Evolutionary conservation across 2,888 invertebrate species (phyloP), one percentile per base, ranked within the genome.

Genomic region (Crematogaster levior): DNA sequence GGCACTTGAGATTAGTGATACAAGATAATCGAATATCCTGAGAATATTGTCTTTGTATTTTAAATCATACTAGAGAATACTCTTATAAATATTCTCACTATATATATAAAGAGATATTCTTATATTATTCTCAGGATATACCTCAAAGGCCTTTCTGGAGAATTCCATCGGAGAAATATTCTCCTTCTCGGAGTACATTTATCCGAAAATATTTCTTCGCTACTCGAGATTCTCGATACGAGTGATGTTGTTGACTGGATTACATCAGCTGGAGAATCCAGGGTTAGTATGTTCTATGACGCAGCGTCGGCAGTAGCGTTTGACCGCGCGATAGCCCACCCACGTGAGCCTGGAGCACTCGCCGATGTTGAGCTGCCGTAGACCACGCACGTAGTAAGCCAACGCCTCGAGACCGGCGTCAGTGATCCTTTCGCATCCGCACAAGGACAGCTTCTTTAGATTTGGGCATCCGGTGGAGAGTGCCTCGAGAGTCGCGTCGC

Each of bases 211-310:
- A 53, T 10, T 18, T 66, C 27, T 27, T 21, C 21, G 21, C 15
- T 51, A 27, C 12, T 40, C 56, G 27, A 43, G n/a, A 40, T 12
- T n/a, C 9, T 56, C 40, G 15, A 77, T n/a, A 18, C n/a, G 40
- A 56, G 9, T 10, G n/a, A 53, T 6, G 12, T 30, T 30, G 48
- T 27, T 60, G 27, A 48, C 24, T 51, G 51, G 15, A 10, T 66
- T 56, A 81, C 34, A 73, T 89, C 89, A 94, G 84, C 93, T 94
- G 21, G 97, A 98, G 94, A 99, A 98, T 40, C 98, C 98, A 85
- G 98, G 98, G 95, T 99, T 98, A 2, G 98, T 98, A 93, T 99
- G 98, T 94, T 99, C 98, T 88, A 99, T 98, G 87, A 98, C 97
- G 94, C 98, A 99, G 91, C 98, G 95, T 92, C 98, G 98, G 95